Conservation (phyloP, 2,113 vertebrate species). For the Pseudopodoces humilis region DNA sequence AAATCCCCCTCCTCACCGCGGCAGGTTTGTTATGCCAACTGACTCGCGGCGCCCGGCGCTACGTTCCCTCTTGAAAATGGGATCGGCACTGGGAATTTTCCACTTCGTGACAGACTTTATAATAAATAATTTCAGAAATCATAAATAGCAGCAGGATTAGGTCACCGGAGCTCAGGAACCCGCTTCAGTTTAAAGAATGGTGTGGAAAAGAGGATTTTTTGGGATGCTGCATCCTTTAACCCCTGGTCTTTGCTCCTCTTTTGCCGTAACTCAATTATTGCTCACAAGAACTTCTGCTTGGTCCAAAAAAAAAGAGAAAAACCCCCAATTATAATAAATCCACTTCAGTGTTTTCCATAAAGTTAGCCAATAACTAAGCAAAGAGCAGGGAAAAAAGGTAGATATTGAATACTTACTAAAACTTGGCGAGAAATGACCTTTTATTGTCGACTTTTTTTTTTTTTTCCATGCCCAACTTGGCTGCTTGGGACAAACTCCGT, state of each 20-base stretch:
- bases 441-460: slow-evolving; percentile 40
- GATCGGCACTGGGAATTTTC: neutral
- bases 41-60: neutral
- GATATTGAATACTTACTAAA: slow-evolving; percentile 12
- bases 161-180: neutral
- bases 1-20: neutral
- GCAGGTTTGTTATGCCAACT: neutral
- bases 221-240: neutral
- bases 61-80: neutral
- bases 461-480: slow-evolving; percentile 37
- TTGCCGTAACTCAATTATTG: neutral
- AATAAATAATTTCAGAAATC: slow-evolving; percentile 18
- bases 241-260: neutral
- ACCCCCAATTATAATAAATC: slow-evolving; percentile 15
- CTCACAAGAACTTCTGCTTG: neutral
- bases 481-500: neutral
- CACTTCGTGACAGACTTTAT: neutral
- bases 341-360: slow-evolving; percentile 39
- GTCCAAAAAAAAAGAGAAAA: neutral
- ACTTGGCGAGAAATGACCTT: slow-evolving; percentile 29
- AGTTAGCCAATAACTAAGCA: slow-evolving; percentile 26
- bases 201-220: neutral
- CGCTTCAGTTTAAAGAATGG: neutral
- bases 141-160: neutral
- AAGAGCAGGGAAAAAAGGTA: neutral